Conservation (phyloP, 2,888 invertebrate species). For the Prosapia bicincta region DNA sequence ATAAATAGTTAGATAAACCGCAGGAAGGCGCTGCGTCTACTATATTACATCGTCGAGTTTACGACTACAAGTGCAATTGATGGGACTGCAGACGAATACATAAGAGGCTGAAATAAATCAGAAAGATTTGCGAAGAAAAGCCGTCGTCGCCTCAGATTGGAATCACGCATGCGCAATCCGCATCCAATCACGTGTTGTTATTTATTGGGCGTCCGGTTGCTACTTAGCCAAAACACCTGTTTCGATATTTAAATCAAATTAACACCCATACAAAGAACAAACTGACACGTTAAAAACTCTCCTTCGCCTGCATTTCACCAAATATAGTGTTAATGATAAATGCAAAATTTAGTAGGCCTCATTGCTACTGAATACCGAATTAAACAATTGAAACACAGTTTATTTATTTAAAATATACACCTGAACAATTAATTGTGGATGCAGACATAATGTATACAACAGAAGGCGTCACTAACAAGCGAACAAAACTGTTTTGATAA, state of each 20-base stretch:
- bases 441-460: too few species aligned
- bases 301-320: too few species aligned
- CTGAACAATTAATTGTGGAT: too few species aligned
- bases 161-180: background rate
- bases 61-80: background rate
- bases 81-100: background rate
- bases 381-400: too few species aligned
- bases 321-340: too few species aligned
- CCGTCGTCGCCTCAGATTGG: background rate
- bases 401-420: too few species aligned
- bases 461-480: too few species aligned
- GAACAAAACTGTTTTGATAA: too few species aligned
- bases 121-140: background rate
- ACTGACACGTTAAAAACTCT: too few species aligned
- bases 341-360: too few species aligned
- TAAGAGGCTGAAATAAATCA: background rate
- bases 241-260: background rate
- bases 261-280: background rate
- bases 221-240: background rate
- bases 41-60: background rate
- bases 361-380: too few species aligned
- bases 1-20: background rate
- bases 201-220: constrained; percentile 2
- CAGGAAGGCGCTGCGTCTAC: background rate
- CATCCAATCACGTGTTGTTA: background rate